Conservation (phyloP, 1,140 invertebrate species). For the Heterodera carotae region DNA sequence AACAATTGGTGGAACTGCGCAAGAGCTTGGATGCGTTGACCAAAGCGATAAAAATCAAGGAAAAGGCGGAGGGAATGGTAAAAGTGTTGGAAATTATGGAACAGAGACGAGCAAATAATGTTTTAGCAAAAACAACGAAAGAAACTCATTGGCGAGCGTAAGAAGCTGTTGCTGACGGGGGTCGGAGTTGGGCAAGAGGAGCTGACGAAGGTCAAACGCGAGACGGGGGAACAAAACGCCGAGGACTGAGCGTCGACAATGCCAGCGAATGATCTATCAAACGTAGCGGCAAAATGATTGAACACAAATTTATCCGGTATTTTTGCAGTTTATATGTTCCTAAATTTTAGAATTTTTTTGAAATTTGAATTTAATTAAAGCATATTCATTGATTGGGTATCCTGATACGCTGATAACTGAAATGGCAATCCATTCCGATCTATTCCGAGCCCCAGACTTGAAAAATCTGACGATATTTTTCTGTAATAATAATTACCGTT, state of each 20-base stretch:
- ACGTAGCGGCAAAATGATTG: no score
- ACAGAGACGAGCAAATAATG: not conserved
- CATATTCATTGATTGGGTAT: no score
- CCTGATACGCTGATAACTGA: no score
- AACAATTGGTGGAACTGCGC: slow-evolving; percentile 10
- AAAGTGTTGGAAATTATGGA: not conserved
- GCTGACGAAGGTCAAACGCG: not conserved
- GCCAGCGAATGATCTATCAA: no score
- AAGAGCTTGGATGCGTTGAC: slow-evolving; percentile 13
- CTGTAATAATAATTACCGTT: no score
- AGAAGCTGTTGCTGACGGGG: not conserved
- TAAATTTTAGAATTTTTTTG: no score
- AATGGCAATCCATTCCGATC: no score
- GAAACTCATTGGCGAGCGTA: not conserved
- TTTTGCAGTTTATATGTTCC: no score
- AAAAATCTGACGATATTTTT: no score
- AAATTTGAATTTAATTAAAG: no score
- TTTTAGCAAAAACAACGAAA: slow-evolving; percentile 5
- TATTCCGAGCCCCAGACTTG: no score
- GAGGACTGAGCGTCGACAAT: not conserved
- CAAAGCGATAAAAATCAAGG: not conserved
- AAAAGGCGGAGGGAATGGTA: not conserved
- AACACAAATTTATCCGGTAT: no score
- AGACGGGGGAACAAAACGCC: not conserved
- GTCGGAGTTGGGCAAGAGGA: not conserved